These are phyloP conservation scores for Stercorarius parasiticus DNA, from an alignment of 2,113 vertebrate genomes.

Conservation along the genomic window DNA sequence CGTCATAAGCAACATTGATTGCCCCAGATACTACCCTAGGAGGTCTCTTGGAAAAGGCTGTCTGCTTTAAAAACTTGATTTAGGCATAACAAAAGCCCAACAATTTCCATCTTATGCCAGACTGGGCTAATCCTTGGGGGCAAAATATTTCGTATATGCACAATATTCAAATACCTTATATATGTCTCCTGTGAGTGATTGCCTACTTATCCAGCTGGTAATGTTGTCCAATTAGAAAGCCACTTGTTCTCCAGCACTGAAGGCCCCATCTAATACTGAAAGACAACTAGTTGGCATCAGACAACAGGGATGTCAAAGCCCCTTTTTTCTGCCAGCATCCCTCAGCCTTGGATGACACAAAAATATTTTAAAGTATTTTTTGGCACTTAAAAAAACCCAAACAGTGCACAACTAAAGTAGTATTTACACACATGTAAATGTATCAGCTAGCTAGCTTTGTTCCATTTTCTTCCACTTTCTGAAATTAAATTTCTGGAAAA, in stretches of 20 bases:
- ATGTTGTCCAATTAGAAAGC: neutral
- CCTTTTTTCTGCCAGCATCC: neutral
- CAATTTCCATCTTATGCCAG: neutral
- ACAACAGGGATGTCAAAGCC: neutral
- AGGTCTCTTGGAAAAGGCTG: neutral
- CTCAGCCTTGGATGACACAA: neutral
- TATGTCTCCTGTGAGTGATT: neutral
- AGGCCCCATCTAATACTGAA: neutral
- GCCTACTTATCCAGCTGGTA: neutral
- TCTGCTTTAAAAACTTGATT: neutral
- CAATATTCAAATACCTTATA: neutral
- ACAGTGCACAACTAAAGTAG: neutral
- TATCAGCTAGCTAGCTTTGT: neutral
- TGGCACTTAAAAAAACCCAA: neutral
- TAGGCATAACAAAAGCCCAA: neutral
- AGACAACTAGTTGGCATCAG: neutral
- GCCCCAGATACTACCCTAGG: neutral
- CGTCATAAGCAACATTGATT: neutral
- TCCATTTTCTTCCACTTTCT: neutral
- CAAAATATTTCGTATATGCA: neutral
- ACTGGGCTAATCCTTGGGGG: neutral
- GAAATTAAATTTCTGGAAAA: constrained; percentile 7
- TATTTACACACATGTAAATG: neutral
- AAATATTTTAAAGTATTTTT: neutral
- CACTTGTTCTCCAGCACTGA: neutral